A percentile compares a stretch with the other conserved stretches of the same genome.
phyloP scores from a whole-genome alignment of 2,113 vertebrate genomes.

The Gambusia holbrooki region DNA sequence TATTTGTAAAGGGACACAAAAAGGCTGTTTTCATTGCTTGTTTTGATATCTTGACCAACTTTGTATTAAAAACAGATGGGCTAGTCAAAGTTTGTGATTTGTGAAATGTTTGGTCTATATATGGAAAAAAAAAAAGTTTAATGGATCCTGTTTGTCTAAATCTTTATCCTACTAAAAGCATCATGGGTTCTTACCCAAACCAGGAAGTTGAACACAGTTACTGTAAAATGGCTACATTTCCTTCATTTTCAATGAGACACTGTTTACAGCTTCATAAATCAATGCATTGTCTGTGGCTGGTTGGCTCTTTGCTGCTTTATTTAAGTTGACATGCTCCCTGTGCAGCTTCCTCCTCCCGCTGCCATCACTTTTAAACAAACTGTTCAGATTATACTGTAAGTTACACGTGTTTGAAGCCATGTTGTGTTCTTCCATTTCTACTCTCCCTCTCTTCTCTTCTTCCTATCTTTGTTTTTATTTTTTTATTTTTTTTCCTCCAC shows the following conservation, averaged over 20 bases:
- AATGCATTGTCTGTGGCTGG: slow-evolving; percentile 47
- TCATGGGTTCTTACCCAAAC: too few relatives aligned
- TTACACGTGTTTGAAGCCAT: slow-evolving; percentile 66
- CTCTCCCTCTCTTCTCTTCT: slow-evolving; percentile 47
- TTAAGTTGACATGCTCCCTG: slow-evolving; percentile 35
- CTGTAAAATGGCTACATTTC: background rate
- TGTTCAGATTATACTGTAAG: slow-evolving; percentile 49
- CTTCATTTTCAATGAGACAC: slow-evolving; percentile 36
- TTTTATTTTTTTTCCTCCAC: slow-evolving; percentile 27
- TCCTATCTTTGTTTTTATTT: slow-evolving; percentile 34
- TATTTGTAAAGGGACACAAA: too few relatives aligned
- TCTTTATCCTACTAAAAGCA: too few relatives aligned
- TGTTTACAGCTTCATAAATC: slow-evolving; percentile 39
- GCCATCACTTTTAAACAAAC: slow-evolving; percentile 37
- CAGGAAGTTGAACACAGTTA: too few relatives aligned
- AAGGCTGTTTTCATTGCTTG: too few relatives aligned
- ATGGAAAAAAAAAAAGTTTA: background rate
- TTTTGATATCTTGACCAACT: background rate
- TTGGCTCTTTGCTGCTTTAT: slow-evolving; percentile 36
- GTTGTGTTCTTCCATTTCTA: slow-evolving; percentile 57
- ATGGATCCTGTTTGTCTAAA: too few relatives aligned
- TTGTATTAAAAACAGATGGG: background rate
- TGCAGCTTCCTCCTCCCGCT: slow-evolving; percentile 43
- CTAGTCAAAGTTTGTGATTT: too few relatives aligned
- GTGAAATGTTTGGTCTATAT: background rate